Percentiles rank a stretch among this genome's conserved stretches.
These are phyloP conservation scores for Agrochola litura DNA, from an alignment of 2,888 invertebrate genomes.

Conservation along the genomic window DNA sequence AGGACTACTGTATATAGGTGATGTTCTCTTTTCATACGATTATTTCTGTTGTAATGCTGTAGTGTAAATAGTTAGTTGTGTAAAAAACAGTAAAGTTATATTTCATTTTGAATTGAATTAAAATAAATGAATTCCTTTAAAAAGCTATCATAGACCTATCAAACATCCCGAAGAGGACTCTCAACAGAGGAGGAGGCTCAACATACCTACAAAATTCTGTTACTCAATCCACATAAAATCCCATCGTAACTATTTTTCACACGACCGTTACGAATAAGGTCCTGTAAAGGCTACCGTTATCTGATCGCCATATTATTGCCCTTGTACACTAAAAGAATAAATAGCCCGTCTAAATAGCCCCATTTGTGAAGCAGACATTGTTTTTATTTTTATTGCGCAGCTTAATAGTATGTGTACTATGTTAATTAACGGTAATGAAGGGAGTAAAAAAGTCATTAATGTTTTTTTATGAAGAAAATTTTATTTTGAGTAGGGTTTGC, in stretches of 20 bases:
- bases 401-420: slow-evolving; percentile 35
- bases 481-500: not conserved
- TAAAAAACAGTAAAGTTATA: no score
- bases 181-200: not conserved
- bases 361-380: slow-evolving; percentile 39
- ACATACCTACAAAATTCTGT: not conserved
- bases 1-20: no score
- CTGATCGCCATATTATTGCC: slow-evolving; percentile 43
- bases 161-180: not conserved
- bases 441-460: slow-evolving; percentile 11
- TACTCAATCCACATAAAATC: not conserved
- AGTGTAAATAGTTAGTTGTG: no score
- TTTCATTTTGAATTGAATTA: no score
- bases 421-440: slow-evolving; percentile 42
- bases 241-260: slow-evolving; percentile 37
- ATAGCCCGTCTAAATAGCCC: slow-evolving; percentile 31
- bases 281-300: slow-evolving; percentile 21
- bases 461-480: not conserved
- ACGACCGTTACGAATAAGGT: slow-evolving; percentile 16
- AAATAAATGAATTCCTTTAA: not conserved
- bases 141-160: not conserved
- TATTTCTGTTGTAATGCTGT: no score
- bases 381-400: slow-evolving; percentile 43
- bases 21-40: no score
- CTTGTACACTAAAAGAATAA: slow-evolving; percentile 40